Conservation (phyloP, 2,797 vertebrate species). For the Gila robusta region DNA sequence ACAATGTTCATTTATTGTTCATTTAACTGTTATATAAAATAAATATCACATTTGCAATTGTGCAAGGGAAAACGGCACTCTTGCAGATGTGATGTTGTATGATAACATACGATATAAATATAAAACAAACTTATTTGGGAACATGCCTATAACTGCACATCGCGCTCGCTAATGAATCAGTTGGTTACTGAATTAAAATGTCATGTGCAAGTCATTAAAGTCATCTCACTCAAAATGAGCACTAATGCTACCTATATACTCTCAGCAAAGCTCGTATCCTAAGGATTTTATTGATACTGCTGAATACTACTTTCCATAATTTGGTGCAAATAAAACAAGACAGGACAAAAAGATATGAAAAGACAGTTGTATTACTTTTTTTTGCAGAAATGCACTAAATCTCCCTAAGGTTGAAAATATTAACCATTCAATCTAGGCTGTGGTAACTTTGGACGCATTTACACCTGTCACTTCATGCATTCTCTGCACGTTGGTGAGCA, state of each 20-base stretch:
- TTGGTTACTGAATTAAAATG: background rate
- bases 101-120: too few relatives aligned
- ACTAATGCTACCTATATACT: background rate
- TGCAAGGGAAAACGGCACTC: too few relatives aligned
- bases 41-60: too few relatives aligned
- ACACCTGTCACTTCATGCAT: too few relatives aligned
- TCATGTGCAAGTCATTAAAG: background rate
- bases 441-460: too few relatives aligned
- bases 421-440: background rate
- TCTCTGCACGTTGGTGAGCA: too few relatives aligned
- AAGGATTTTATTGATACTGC: background rate
- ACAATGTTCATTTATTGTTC: too few relatives aligned
- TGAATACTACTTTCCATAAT: background rate
- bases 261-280: background rate
- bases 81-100: too few relatives aligned
- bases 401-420: background rate
- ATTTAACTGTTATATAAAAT: too few relatives aligned
- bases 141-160: too few relatives aligned
- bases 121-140: too few relatives aligned
- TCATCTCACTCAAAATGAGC: background rate
- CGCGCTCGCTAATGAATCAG: background rate
- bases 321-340: background rate
- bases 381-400: background rate
- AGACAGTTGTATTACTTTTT: too few relatives aligned
- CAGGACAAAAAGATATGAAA: background rate